Evolutionary conservation across 2,797 vertebrate species (phyloP), one percentile per base, ranked within the genome.

Genomic region (Enteromius viviparus): DNA sequence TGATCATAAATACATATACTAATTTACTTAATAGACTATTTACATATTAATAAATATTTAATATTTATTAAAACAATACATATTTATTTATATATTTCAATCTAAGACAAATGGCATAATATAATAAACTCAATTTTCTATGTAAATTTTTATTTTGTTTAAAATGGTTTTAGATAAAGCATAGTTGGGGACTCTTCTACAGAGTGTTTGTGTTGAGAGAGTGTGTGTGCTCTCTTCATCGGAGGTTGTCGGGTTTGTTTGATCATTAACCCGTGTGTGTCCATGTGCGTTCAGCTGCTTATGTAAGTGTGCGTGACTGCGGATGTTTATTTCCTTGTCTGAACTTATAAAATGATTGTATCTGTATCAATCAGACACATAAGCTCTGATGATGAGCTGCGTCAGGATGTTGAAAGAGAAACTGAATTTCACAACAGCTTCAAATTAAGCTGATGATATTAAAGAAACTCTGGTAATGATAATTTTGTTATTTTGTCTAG

Each of bases 401-500:
- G 1, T 23, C 2, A 2, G n/a, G 12, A 6, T 8, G 40, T 70
- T 42, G 2, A 72, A 51, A 72, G 19, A 32, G 2, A 21, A 72
- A 32, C 23, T 29, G 69, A 7, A 17, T 26, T 70, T 70, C n/a
- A 8, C n/a, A 5, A 17, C 9, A 11, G 45, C 70, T 51, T 51
- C 2, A 51, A 21, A 21, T 51, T 17, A 11, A 29, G 47, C 70
- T 72, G 34, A 34, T 74, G 71, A 74, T 10, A 12, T 37, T 37
- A 9, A 51, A 3, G 8, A 51, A 6, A 51, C 32, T 0, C 3
- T n/a, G 11, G 3, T n/a, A 3, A 14, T 55, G 6, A 75, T 55
- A 2, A 75, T 75, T 77, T 29, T 76, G 21, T 6, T 74, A 0
- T 76, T 66, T 74, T 26, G 37, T 84, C 2, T 87, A 97, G 96